Base-by-base conservation (phyloP, 2,113 vertebrate species). In the Corythornis madagascariensis region DNA sequence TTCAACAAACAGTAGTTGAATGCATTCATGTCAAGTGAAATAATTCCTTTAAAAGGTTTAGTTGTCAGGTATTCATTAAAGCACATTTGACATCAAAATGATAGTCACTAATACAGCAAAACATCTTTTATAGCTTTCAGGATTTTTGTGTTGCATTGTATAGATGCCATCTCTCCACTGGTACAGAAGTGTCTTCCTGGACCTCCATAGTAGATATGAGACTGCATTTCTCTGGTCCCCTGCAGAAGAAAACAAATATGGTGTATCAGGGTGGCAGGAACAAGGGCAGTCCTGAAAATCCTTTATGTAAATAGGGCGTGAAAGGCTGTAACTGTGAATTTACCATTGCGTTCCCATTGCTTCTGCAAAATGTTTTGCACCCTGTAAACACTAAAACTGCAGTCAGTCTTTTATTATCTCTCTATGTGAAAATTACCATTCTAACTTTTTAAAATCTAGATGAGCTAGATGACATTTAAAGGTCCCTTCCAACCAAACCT, bases 61-160 rank as follows among this genome's bases (percentile, higher is more conserved):
- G 91, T 97, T 98, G 97, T 97, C 97, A 98, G 97, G 97, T 97
- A 96, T 88, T 98, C 97, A 97, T 98, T 98, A 97, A 96, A 97
- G 93, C 26, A 22, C 64, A 60, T 95, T 97, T 97, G 89, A 95
- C 94, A 95, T 97, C 96, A 97, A 96, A 97, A 96, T 97, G 96
- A 98, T 97, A 90, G 95, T 97, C 96, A 97, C 91, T 96, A 95
- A 97, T 96, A 97, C 81, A 93, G 73, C 64, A 59, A 97, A 98
- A 98, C 93, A 96, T 93, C 91, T 97, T 94, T 95, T 61, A 81
- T 8, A 81, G 79, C 74, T 94, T 88, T 79, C 59, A 67, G 71
- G 71, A 78, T 82, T 96, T 90, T 78, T 48, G 21, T 52, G 85
- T 73, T 88, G 84, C 67, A 21, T 89, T 77, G 26, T 77, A 60